A percentile compares a stretch with the other conserved stretches of the same genome.
Evolutionary conservation across 2,888 invertebrate genomes (phyloP).

Genomic region (Drosophila borealis): DNA sequence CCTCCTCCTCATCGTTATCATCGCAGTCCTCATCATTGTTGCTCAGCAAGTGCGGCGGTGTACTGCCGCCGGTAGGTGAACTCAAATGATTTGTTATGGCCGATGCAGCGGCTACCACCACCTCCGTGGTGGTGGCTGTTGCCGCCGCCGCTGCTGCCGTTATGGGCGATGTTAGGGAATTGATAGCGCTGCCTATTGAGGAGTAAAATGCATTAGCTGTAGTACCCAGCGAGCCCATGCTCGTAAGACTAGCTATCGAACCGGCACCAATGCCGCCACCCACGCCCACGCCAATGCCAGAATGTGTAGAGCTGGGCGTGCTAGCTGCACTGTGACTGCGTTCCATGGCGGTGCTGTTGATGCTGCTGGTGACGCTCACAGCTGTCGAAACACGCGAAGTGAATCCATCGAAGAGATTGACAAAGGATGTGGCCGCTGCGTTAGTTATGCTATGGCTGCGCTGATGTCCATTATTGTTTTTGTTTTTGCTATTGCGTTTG

Average conservation of each 20-base stretch:
- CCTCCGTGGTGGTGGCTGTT: slow-evolving; percentile 81
- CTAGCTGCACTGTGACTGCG: slow-evolving; percentile 78
- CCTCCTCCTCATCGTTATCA: slow-evolving; percentile 75
- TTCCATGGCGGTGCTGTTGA: slow-evolving; percentile 49
- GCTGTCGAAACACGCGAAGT: slow-evolving; percentile 82
- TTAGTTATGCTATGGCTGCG: slow-evolving; percentile 79
- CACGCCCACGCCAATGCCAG: slow-evolving; percentile 39
- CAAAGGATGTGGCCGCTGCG: slow-evolving; percentile 78
- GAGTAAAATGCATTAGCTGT: slow-evolving; percentile 83
- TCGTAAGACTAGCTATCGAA: slow-evolving; percentile 79
- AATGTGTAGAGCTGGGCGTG: slow-evolving; percentile 78
- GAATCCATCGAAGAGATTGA: slow-evolving; percentile 82
- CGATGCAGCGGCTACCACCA: slow-evolving; percentile 80
- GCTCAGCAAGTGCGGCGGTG: slow-evolving; percentile 76
- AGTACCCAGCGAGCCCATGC: slow-evolving; percentile 78
- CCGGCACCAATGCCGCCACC: slow-evolving; percentile 59
- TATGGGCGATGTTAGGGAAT: slow-evolving; percentile 82
- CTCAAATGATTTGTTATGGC: slow-evolving; percentile 82
- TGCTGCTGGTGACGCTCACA: slow-evolving; percentile 72
- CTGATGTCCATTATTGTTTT: slow-evolving; percentile 62
- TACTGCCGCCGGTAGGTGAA: slow-evolving; percentile 79
- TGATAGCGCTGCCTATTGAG: slow-evolving; percentile 81
- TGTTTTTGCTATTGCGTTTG: slow-evolving; percentile 51
- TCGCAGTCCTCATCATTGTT: slow-evolving; percentile 74
- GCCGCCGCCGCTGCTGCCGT: slow-evolving; percentile 82